Evolutionary conservation across 2,113 vertebrate species (phyloP), one percentile per base, ranked within the genome.

Genomic region (Poecile atricapillus): DNA sequence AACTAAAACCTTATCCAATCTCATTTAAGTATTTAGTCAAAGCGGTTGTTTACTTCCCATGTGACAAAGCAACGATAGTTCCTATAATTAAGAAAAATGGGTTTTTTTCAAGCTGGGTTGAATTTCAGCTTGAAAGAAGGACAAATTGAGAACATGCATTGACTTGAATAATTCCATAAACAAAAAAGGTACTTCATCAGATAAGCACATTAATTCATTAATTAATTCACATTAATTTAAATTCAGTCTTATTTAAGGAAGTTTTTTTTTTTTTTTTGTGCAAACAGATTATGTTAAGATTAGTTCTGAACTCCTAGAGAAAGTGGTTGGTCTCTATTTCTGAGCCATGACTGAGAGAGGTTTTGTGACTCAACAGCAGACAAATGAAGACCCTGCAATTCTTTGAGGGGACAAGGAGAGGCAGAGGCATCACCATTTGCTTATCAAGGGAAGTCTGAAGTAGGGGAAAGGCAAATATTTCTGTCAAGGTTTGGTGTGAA

Each of bases 1-100:
- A 94, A 82, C 22, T 83, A 92, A 94, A 92, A 53, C 79, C 49
- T 90, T 86, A 65, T 80, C n/a, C 67, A 80, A 79, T 59, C 65
- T 64, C 52, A 63, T 82, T 18, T 41, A 46, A 81, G n/a, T 75
- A 80, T 68, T 89, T 86, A 90, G 83, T 89, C 94, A 91, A 91
- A 95, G 47, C 58, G 95, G 79, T 44, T 94, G 64, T 91, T 89
- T 79, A 77, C 44, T 88, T 94, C 68, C 80, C 27, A 13, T 44
- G 78, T 47, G 63, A 78, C 47, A 90, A 91, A 83, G 56, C 39
- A 87, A 78, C 0, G 0, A 31, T 17, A 3, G 28, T 83, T 77
- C 79, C 53, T 78, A 31, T 64, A 80, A 84, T 62, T 80, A 82
- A 82, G 85, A 74, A 87, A 37, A 85, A 43, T 43, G 43, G 15